Evolutionary conservation across 2,113 vertebrate genomes (phyloP), one percentile per base, ranked within the genome.

Genomic region (Oncorhynchus mykiss): DNA sequence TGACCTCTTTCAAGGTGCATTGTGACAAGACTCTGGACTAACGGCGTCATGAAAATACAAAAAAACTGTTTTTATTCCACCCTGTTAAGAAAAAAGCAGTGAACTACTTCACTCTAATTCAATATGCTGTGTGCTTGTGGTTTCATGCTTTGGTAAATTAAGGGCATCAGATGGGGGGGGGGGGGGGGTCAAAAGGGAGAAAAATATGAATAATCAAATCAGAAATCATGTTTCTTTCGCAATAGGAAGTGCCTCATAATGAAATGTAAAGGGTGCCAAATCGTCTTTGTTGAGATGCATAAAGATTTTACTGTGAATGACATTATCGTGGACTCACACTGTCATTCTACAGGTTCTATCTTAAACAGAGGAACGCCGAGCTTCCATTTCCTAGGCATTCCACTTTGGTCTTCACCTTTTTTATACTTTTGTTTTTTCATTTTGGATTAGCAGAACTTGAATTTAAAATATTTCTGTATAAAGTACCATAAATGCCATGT

Each of bases 391-490:
- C 91, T 90, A 94, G 94, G 95, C 97, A 96, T 98, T 98, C 95
- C 95, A 95, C 92, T 93, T 91, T 92, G 93, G 94, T 95, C 89
- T 93, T 95, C 95, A 93, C 93, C 86, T 93, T 92, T 98, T 97
- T 97, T 97, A 92, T 96, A 96, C 82, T 92, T 81, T 73, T 8
- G 92, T 93, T 91, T 93, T 93, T 69, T 39, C 45, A 45, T 57
- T 82, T 74, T 71, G 82, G 49, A 77, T 95, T 96, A 97, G 95
- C 95, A 94, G 95, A 95, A 97, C 95, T 97, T 98, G 96, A 98
- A 97, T 98, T 98, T 97, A 96, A 96, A 96, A 96, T 95, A 95
- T 96, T 96, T 93, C 92, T 97, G 96, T 97, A 96, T 96, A 95
- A 95, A 95, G 94, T 97, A 97, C 96, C 39, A 89, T 90, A 93